Evolutionary conservation across 2,888 invertebrate genomes (phyloP).

Genomic region (Scaptomyza flava): DNA sequence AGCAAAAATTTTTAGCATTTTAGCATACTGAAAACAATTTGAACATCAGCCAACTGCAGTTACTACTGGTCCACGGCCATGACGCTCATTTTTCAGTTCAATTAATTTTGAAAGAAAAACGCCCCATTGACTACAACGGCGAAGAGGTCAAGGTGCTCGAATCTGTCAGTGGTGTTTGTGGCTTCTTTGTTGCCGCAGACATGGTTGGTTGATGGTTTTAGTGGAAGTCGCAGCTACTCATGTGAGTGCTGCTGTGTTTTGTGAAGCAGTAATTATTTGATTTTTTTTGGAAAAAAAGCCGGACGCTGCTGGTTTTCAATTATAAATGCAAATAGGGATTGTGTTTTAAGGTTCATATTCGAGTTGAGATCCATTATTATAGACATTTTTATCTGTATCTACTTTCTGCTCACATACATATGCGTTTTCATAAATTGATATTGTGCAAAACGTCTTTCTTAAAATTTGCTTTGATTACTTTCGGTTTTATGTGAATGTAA

Average conservation of each 20-base stretch:
- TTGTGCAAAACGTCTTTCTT: too few species aligned
- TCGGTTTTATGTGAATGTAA: background rate
- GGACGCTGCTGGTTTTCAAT: slow-evolving; percentile 26
- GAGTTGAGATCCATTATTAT: background rate
- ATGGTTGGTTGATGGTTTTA: slow-evolving; percentile 20
- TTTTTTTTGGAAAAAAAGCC: slow-evolving; percentile 19
- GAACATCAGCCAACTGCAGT: slow-evolving; percentile 30
- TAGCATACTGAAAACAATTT: slow-evolving; percentile 47
- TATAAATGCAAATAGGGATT: background rate
- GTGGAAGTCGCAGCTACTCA: slow-evolving; percentile 3
- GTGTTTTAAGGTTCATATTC: background rate
- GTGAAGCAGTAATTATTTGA: slow-evolving; percentile 32
- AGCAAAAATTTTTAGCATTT: slow-evolving; percentile 34
- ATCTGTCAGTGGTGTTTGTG: slow-evolving; percentile 28
- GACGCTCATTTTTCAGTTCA: slow-evolving; percentile 61
- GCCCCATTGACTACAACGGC: slow-evolving; percentile 39
- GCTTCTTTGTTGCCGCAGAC: slow-evolving; percentile 30
- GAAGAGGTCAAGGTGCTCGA: slow-evolving; percentile 69
- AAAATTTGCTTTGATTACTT: background rate
- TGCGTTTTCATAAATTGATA: too few species aligned
- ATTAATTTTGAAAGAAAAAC: slow-evolving; percentile 58
- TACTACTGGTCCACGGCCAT: slow-evolving; percentile 23
- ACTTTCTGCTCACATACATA: too few species aligned
- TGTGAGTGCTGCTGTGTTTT: slow-evolving; percentile 18
- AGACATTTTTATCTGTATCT: too few species aligned